Percentiles rank a stretch among this genome's conserved stretches.
These are phyloP conservation scores for Lepisosteus osseus DNA, from an alignment of 2,113 vertebrate species.

Conservation along the genomic window DNA sequence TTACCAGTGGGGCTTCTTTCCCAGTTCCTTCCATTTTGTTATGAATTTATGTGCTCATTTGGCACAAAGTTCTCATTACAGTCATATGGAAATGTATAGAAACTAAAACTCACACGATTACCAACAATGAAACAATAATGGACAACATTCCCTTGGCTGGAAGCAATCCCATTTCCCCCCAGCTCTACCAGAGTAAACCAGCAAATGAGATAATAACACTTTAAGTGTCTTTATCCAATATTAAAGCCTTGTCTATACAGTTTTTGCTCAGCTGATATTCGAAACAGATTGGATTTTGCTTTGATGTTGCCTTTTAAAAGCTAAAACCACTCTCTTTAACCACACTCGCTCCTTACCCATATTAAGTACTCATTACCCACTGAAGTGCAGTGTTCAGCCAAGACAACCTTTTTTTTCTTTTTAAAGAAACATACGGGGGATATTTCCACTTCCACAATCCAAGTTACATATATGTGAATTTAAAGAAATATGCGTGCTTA, in stretches of 20 bases:
- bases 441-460: too few relatives aligned
- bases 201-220: slow-evolving; percentile 36
- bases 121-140: slow-evolving; percentile 11
- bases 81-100: not conserved
- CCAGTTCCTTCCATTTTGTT: too few relatives aligned
- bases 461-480: too few relatives aligned
- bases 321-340: slow-evolving; percentile 31
- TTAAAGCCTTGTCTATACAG: slow-evolving; percentile 28
- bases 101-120: slow-evolving; percentile 7
- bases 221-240: slow-evolving; percentile 28
- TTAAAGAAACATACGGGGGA: not conserved
- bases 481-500: too few relatives aligned
- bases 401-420: slow-evolving; percentile 23
- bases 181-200: slow-evolving; percentile 21
- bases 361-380: slow-evolving; percentile 39
- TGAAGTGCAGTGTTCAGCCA: slow-evolving; percentile 28
- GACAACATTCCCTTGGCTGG: slow-evolving; percentile 17
- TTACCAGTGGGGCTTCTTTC: too few relatives aligned
- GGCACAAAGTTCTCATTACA: too few relatives aligned
- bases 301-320: slow-evolving; percentile 32
- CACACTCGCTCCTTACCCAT: slow-evolving; percentile 29
- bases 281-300: slow-evolving; percentile 33
- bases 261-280: slow-evolving; percentile 32
- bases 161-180: not conserved
- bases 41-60: too few relatives aligned